Percentiles rank a stretch among this genome's conserved stretches.
Evolutionary conservation across 2,113 vertebrate genomes (phyloP).

Genomic region (Macrotus californicus): DNA sequence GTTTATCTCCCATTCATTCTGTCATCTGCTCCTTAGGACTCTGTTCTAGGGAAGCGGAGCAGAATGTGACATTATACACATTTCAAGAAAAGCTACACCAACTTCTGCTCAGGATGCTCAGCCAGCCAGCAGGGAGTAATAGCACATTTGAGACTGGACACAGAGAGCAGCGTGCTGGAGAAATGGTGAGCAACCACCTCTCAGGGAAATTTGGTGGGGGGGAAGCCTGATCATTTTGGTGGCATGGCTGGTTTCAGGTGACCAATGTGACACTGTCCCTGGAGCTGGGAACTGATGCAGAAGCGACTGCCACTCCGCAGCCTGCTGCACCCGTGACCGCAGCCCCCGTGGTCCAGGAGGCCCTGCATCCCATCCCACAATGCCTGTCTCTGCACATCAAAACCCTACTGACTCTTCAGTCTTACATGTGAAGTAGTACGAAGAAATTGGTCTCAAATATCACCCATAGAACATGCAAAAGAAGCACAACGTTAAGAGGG

Average conservation of each 20-base stretch:
- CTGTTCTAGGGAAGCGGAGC: background rate
- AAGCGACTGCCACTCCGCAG: background rate
- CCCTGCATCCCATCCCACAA: background rate
- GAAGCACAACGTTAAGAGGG: background rate
- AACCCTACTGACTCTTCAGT: background rate
- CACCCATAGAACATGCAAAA: background rate
- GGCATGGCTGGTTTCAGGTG: background rate
- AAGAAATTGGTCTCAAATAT: background rate
- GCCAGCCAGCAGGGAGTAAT: background rate
- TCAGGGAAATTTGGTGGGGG: rapidly evolving
- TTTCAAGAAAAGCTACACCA: background rate
- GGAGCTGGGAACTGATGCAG: background rate
- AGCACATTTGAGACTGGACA: background rate
- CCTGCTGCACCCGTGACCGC: background rate
- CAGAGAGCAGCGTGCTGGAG: background rate
- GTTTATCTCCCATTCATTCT: background rate
- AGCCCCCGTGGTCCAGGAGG: background rate
- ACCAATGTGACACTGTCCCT: background rate
- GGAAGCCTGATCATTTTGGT: background rate
- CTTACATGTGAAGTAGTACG: background rate
- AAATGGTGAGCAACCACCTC: background rate
- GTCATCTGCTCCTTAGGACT: background rate
- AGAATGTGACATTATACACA: rapidly evolving
- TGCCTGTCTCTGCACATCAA: background rate
- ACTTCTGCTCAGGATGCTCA: background rate